Evolutionary conservation across 1,140 invertebrate genomes (phyloP).

Genomic region (Amphibalanus amphitrite): DNA sequence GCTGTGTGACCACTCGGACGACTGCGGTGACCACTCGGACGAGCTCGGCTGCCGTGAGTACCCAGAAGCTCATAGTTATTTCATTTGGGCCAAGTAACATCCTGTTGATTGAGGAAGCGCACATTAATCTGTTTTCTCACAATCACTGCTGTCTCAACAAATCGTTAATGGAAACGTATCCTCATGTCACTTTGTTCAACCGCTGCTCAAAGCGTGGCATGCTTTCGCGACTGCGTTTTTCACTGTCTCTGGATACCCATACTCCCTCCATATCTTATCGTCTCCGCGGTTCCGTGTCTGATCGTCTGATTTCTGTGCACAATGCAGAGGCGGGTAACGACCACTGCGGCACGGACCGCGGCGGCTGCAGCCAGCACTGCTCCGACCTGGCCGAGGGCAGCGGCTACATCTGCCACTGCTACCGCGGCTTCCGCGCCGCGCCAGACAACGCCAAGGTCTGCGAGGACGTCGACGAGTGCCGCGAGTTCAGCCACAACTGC

Average conservation of each 20-base stretch:
- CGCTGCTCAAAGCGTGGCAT: too few species aligned
- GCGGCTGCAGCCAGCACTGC: conserved; percentile 87
- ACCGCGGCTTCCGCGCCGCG: conserved; percentile 64
- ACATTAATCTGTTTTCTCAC: too few species aligned
- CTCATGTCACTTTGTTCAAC: too few species aligned
- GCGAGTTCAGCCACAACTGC: conserved; percentile 62
- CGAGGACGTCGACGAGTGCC: conserved; percentile 71
- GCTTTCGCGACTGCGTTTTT: too few species aligned
- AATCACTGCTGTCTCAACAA: too few species aligned
- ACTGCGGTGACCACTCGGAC: conserved; percentile 68
- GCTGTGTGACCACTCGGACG: conserved; percentile 66
- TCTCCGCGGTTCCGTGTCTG: not conserved
- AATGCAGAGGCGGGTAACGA: conserved; percentile 1
- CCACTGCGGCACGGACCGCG: conserved; percentile 34
- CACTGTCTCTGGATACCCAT: too few species aligned
- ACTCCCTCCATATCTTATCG: too few species aligned
- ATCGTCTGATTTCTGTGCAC: not conserved
- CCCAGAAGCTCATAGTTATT: too few species aligned
- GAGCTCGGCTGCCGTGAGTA: conserved; percentile 71
- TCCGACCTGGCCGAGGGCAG: conserved; percentile 54
- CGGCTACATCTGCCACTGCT: conserved; percentile 77
- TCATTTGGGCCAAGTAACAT: too few species aligned
- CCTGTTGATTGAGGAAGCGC: too few species aligned
- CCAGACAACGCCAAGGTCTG: conserved; percentile 31
- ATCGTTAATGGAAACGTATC: too few species aligned